phyloP scores from a whole-genome alignment of 2,888 invertebrate species.

The Hirtodrosophila duncani region DNA sequence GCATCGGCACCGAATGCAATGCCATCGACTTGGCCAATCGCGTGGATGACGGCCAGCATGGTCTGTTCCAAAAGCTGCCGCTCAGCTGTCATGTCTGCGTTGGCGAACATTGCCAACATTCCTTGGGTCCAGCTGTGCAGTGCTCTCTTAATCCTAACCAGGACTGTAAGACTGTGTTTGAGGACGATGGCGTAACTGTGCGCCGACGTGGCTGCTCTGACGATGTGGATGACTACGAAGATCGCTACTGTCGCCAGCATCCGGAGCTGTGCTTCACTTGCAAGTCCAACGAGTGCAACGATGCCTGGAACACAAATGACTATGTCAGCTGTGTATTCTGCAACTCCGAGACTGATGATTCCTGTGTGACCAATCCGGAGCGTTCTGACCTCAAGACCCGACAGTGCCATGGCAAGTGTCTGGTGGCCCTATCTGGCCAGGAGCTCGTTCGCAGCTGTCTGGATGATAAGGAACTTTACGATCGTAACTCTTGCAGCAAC shows the following conservation, averaged over 20 bases:
- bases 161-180: constrained; percentile 74
- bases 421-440: constrained; percentile 57
- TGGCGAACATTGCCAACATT: constrained; percentile 62
- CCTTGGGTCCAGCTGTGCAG: constrained; percentile 56
- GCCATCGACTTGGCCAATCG: constrained; percentile 66
- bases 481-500: constrained; percentile 49
- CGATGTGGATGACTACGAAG: constrained; percentile 72
- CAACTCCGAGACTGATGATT: constrained; percentile 48
- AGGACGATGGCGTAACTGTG: constrained; percentile 47
- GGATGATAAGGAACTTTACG: constrained; percentile 69
- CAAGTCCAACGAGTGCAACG: constrained; percentile 76
- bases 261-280: constrained; percentile 63
- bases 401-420: constrained; percentile 66
- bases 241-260: constrained; percentile 65
- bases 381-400: constrained; percentile 39
- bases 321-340: constrained; percentile 67
- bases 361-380: constrained; percentile 53
- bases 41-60: constrained; percentile 67
- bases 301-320: constrained; percentile 57
- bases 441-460: constrained; percentile 71
- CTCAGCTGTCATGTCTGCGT: constrained; percentile 67
- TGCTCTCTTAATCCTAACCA: constrained; percentile 59
- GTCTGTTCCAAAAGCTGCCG: constrained; percentile 72
- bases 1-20: constrained; percentile 65
- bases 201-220: constrained; percentile 69